These are phyloP conservation scores for Caenorhabditis afra DNA, from an alignment of 2,888 invertebrate species.

Conservation along the genomic window DNA sequence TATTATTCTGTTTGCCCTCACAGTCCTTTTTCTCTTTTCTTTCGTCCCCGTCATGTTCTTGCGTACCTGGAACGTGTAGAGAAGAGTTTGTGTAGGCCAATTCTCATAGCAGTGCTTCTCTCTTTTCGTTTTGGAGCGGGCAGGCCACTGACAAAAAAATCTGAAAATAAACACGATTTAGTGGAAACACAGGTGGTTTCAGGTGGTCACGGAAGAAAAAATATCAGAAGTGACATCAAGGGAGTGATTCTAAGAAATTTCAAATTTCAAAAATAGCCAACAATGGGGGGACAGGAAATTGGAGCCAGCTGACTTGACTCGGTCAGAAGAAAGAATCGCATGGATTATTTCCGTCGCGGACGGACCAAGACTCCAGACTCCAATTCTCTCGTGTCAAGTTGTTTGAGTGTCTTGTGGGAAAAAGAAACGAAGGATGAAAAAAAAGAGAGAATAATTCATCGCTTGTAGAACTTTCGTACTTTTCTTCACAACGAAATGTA, in stretches of 20 bases:
- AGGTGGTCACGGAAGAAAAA: constrained; percentile 5
- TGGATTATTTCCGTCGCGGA: constrained; percentile 1
- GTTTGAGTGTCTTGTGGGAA: background rate
- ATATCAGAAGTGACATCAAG: background rate
- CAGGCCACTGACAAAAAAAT: constrained; percentile 55
- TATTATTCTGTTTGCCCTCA: constrained; percentile 16
- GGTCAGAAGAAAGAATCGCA: background rate
- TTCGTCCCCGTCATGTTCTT: background rate
- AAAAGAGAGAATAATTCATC: constrained; percentile 14
- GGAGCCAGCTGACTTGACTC: constrained; percentile 17
- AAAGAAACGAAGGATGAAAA: background rate
- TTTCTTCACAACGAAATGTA: background rate
- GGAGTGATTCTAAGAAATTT: constrained; percentile 1
- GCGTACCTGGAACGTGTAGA: constrained; percentile 57
- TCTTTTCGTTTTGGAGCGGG: constrained; percentile 58
- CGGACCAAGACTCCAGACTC: background rate
- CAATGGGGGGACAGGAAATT: constrained; percentile 14
- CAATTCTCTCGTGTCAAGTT: constrained; percentile 3
- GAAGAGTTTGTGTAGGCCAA: constrained; percentile 61
- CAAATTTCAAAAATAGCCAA: constrained; percentile 20
- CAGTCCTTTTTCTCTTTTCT: background rate
- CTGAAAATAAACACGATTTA: constrained; percentile 20
- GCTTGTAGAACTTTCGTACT: constrained; percentile 2
- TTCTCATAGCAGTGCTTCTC: constrained; percentile 71
- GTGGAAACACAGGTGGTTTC: too few species aligned